Conservation (phyloP, 2,888 invertebrate species). For the Phlogophora meticulosa region DNA sequence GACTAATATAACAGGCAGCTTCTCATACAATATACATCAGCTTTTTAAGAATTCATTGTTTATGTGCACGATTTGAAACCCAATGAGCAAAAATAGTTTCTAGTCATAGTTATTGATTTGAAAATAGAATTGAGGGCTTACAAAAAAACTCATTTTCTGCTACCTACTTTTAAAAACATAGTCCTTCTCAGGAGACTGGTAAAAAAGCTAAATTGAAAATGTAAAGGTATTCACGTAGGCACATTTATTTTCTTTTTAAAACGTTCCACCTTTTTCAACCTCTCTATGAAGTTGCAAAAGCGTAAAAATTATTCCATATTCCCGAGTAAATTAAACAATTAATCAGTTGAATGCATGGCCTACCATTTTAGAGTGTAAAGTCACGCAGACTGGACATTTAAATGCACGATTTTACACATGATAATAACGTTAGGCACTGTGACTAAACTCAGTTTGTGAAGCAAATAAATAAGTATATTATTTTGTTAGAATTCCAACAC, state of each 20-base stretch:
- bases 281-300: conserved; percentile 37
- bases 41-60: conserved; percentile 17
- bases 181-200: not conserved
- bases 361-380: conserved; percentile 67
- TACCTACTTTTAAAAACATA: conserved; percentile 18
- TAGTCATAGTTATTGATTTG: not conserved
- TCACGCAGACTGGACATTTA: conserved; percentile 72
- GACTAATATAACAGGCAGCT: no score
- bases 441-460: conserved; percentile 51
- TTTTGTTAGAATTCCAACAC: conserved; percentile 34
- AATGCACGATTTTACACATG: conserved; percentile 69
- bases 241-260: conserved; percentile 27
- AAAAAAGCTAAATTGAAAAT: conserved; percentile 28
- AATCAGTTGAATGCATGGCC: conserved; percentile 78
- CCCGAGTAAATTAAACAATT: conserved; percentile 82
- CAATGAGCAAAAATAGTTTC: conserved; percentile 2
- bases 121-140: not conserved
- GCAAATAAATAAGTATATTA: conserved; percentile 35
- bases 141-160: not conserved
- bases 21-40: not conserved
- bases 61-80: not conserved
- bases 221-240: not conserved
- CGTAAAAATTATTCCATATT: conserved; percentile 58
- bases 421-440: conserved; percentile 49
- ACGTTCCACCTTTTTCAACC: conserved; percentile 11